A percentile compares a stretch with the other conserved stretches of the same genome.
Conservation (phyloP, 2,888 invertebrate genomes). For the Himalopsyche anomala region DNA sequence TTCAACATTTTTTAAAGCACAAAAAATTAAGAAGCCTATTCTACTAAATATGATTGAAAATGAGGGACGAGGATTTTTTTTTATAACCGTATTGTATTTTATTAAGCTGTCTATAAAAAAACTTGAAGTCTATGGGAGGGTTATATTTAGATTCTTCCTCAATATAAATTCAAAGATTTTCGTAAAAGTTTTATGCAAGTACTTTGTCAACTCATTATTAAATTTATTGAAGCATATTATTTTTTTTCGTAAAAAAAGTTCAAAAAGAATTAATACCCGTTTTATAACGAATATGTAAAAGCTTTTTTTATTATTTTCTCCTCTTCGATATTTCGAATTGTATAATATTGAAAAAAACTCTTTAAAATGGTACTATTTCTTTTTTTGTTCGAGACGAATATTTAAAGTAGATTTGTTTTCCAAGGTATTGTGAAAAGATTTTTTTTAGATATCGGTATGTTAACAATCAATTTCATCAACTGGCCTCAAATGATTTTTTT, state of each 20-base stretch:
- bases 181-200: not conserved
- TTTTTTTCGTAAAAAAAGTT: constrained; percentile 7
- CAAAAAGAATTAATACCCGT: constrained; percentile 2
- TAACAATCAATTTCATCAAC: too few relatives aligned
- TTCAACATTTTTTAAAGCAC: constrained; percentile 18
- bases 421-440: too few relatives aligned
- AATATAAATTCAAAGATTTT: constrained; percentile 8
- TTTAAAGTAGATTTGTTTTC: too few relatives aligned
- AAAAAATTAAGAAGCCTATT: constrained; percentile 32
- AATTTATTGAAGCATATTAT: constrained; percentile 5
- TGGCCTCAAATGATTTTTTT: too few relatives aligned
- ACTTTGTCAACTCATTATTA: constrained; percentile 26
- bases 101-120: constrained; percentile 32
- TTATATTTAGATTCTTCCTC: constrained; percentile 5
- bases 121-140: not conserved
- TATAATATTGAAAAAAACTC: too few relatives aligned
- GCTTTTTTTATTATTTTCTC: too few relatives aligned
- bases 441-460: too few relatives aligned
- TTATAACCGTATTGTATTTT: constrained; percentile 34
- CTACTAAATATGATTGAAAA: constrained; percentile 29
- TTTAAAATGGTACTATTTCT: too few relatives aligned
- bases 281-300: too few relatives aligned
- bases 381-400: too few relatives aligned
- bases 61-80: constrained; percentile 3
- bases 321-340: too few relatives aligned